Evolutionary conservation across 92 coral and sea anemone species (phyloP).

Genomic region (Epizoanthus illoricatus): DNA sequence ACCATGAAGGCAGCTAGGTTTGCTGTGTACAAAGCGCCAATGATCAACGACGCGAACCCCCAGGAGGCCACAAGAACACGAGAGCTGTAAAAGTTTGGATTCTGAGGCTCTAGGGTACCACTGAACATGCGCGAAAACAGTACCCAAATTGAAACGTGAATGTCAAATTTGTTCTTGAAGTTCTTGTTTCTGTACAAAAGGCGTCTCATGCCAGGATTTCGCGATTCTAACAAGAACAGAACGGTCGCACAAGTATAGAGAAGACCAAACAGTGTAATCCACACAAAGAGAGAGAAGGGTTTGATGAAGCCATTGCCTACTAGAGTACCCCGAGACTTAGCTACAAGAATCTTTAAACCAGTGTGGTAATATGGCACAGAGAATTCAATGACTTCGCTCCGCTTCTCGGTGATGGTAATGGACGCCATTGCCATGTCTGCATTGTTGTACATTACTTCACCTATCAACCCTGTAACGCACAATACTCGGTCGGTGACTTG

Average conservation of each 20-base stretch:
- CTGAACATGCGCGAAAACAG: constrained; percentile 60
- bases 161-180: constrained; percentile 51
- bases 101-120: constrained; percentile 52
- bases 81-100: constrained; percentile 62
- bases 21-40: constrained; percentile 64
- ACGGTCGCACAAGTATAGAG: constrained; percentile 56
- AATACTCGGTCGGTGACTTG: too few relatives aligned
- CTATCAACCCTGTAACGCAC: constrained; percentile 51
- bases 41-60: constrained; percentile 57
- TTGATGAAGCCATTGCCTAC: constrained; percentile 63
- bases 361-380: constrained; percentile 64
- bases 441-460: constrained; percentile 51
- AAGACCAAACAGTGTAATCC: constrained; percentile 56
- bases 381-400: constrained; percentile 61
- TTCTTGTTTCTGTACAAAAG: constrained; percentile 30
- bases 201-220: constrained; percentile 61
- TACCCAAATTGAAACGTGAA: constrained; percentile 64
- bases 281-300: constrained; percentile 50
- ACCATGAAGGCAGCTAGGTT: constrained; percentile 75
- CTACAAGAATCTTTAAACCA: constrained; percentile 61
- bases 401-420: constrained; percentile 63
- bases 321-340: constrained; percentile 59
- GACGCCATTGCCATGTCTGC: constrained; percentile 72
- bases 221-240: constrained; percentile 51
- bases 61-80: constrained; percentile 62